phyloP scores from a whole-genome alignment of 2,797 vertebrate genomes.

The Hydrocynus forskahlii region DNA sequence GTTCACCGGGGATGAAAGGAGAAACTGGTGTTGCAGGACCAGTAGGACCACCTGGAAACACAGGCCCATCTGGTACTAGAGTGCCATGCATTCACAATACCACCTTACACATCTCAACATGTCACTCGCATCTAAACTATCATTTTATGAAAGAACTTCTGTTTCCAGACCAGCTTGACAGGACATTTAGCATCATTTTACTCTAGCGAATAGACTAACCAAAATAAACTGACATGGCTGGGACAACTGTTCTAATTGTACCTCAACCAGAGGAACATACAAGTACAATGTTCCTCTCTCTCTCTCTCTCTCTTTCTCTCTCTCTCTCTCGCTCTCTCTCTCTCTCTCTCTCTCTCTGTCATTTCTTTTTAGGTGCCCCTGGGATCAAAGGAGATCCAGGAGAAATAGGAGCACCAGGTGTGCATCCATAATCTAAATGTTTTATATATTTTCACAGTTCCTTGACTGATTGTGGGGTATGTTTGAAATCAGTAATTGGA shows the following conservation, averaged over 20 bases:
- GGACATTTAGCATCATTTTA: no score
- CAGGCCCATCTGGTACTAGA: conserved; percentile 43
- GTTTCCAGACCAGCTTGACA: neutral
- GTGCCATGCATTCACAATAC: neutral
- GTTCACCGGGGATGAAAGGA: conserved; percentile 47
- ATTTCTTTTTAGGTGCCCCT: conserved; percentile 19
- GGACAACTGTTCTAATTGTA: neutral
- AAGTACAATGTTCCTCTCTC: neutral
- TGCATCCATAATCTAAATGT: neutral
- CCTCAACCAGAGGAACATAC: no score
- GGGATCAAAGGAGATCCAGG: conserved; percentile 48
- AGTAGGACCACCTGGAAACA: conserved; percentile 10
- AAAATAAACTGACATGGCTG: neutral
- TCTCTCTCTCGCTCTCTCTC: neutral
- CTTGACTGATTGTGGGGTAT: neutral
- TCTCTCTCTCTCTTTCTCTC: neutral
- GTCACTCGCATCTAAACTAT: neutral
- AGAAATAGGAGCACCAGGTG: conserved; percentile 36
- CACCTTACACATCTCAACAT: neutral
- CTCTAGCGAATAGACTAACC: no score
- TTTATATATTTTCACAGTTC: neutral
- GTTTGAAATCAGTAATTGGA: neutral
- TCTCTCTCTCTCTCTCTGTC: neutral
- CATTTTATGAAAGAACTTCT: neutral
- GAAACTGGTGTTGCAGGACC: conserved; percentile 16